Evolutionary conservation across 2,113 vertebrate species (phyloP).

Genomic region (Loxodonta africana): DNA sequence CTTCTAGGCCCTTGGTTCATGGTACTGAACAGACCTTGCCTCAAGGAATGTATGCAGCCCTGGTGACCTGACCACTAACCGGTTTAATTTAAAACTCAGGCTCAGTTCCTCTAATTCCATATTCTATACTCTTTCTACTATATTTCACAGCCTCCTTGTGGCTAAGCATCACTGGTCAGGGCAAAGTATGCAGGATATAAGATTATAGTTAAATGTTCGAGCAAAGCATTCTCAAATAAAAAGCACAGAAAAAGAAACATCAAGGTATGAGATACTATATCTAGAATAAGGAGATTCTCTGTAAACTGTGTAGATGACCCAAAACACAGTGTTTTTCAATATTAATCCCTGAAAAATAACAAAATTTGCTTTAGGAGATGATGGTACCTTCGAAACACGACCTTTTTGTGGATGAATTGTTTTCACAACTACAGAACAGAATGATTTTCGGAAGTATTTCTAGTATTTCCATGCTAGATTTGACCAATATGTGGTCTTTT

Average conservation of each 20-base stretch:
- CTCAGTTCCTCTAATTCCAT: neutral
- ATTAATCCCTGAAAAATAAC: conserved; percentile 2
- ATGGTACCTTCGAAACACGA: neutral
- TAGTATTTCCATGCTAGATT: conserved; percentile 78
- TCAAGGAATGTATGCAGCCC: neutral
- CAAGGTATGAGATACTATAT: neutral
- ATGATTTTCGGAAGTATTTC: conserved; percentile 73
- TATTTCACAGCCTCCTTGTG: neutral
- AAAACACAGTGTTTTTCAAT: conserved; percentile 9
- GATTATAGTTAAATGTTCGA: neutral
- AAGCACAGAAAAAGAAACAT: neutral
- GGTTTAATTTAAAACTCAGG: neutral
- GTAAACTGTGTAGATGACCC: neutral
- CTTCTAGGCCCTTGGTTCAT: neutral
- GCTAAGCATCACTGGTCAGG: neutral
- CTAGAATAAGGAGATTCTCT: neutral
- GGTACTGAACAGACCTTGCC: neutral
- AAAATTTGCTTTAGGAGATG: conserved; percentile 12
- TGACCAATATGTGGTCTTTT: conserved; percentile 78
- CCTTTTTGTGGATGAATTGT: conserved; percentile 58
- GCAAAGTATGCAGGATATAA: neutral
- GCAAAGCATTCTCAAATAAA: neutral
- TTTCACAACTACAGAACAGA: conserved; percentile 61
- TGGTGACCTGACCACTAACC: neutral
- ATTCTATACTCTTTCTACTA: neutral